phyloP scores from a whole-genome alignment of 2,888 invertebrate species.

The Pseudococcus jackbeardsleyi region DNA sequence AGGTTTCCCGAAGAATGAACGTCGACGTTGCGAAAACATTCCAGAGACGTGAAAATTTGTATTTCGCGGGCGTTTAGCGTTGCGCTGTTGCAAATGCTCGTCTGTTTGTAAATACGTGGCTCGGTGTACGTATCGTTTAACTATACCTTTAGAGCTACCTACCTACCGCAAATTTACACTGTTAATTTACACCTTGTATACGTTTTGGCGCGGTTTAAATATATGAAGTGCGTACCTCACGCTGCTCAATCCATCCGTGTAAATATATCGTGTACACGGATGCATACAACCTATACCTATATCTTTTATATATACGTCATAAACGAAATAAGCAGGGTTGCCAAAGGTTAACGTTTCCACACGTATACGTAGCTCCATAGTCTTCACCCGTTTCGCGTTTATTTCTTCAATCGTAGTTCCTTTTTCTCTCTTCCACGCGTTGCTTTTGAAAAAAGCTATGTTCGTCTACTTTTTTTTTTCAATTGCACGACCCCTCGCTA shows the following conservation, averaged over 20 bases:
- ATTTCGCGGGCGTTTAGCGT: neutral
- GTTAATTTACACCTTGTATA: constrained; percentile 45
- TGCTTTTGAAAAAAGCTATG: constrained; percentile 43
- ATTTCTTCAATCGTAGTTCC: constrained; percentile 33
- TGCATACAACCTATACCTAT: neutral
- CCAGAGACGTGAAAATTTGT: neutral
- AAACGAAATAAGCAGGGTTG: constrained; percentile 31
- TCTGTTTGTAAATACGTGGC: neutral
- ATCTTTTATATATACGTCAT: neutral
- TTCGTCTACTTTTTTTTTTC: constrained; percentile 57
- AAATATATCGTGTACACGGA: neutral
- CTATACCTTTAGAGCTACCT: neutral
- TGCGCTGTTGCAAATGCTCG: constrained; percentile 27
- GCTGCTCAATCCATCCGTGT: constrained; percentile 25
- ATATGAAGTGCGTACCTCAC: constrained; percentile 29
- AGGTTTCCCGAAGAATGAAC: neutral
- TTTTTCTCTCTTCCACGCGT: constrained; percentile 47
- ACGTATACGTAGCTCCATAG: neutral
- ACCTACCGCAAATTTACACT: constrained; percentile 39
- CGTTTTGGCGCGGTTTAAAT: constrained; percentile 19
- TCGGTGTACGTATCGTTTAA: neutral
- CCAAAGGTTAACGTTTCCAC: constrained; percentile 56
- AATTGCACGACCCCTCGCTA: constrained; percentile 60
- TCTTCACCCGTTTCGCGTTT: constrained; percentile 24
- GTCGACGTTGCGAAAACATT: neutral